Percentiles rank a stretch among this genome's conserved stretches.
These are phyloP conservation scores for Slavum lentiscoides DNA, from an alignment of 2,888 invertebrate species.

Conservation along the genomic window DNA sequence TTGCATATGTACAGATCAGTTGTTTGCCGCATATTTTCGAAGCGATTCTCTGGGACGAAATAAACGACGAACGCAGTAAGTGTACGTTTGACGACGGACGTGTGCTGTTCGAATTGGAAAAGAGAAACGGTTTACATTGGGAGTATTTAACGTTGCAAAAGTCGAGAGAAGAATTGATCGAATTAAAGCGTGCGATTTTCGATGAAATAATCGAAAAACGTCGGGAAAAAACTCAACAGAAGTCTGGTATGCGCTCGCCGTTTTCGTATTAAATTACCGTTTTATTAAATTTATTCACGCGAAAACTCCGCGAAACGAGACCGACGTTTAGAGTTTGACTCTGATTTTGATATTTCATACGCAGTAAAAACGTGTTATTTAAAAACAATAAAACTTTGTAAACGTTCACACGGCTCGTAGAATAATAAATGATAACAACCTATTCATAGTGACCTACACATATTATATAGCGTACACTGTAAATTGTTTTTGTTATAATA, in stretches of 20 bases:
- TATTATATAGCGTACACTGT: no score
- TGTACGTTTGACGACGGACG: conserved; percentile 68
- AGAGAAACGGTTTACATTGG: conserved; percentile 66
- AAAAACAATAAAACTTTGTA: no score
- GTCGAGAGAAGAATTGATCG: conserved; percentile 65
- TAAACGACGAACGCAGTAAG: conserved; percentile 66
- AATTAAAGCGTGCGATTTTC: conserved; percentile 65
- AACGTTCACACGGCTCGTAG: no score
- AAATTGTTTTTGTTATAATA: no score
- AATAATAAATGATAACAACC: no score
- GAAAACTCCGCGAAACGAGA: no score
- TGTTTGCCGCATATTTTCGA: conserved; percentile 77
- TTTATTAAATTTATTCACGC: background rate
- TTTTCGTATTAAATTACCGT: background rate
- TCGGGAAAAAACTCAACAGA: conserved; percentile 65
- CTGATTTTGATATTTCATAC: no score
- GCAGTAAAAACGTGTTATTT: no score
- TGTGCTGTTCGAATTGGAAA: conserved; percentile 70
- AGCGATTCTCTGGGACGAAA: conserved; percentile 64
- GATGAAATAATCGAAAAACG: conserved; percentile 65
- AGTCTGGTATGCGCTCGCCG: conserved; percentile 57
- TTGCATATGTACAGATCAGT: conserved; percentile 62
- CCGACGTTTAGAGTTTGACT: background rate
- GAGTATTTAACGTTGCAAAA: conserved; percentile 64
- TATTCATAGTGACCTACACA: no score